phyloP scores from a whole-genome alignment of 2,797 vertebrate species.

The Dallia pectoralis region DNA sequence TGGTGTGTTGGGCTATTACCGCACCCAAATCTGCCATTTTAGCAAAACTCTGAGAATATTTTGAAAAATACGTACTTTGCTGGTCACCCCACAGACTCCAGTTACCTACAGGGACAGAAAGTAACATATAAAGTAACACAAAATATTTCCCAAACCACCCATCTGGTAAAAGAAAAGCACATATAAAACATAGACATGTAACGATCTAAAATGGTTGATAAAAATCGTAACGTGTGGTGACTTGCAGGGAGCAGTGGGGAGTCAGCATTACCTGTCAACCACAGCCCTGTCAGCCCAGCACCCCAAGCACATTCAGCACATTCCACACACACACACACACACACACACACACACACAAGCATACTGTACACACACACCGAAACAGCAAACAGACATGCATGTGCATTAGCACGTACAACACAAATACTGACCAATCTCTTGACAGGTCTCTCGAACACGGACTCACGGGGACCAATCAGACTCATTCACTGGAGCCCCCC shows the following conservation, averaged over 20 bases:
- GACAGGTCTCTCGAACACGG: neutral
- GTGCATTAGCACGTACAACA: constrained; percentile 6
- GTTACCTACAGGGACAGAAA: constrained; percentile 82
- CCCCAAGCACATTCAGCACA: constrained; percentile 22
- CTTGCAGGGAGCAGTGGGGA: neutral
- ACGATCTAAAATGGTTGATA: too few relatives aligned
- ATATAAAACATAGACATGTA: too few relatives aligned
- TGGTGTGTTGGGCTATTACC: too few relatives aligned
- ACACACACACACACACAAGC: constrained; percentile 7
- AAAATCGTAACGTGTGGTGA: neutral
- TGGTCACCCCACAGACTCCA: constrained; percentile 99
- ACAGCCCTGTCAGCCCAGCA: constrained; percentile 24
- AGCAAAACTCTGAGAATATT: constrained; percentile 37
- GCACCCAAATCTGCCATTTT: too few relatives aligned
- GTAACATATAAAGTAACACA: constrained; percentile 15
- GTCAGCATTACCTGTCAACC: constrained; percentile 5
- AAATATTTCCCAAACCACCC: neutral
- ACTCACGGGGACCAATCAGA: neutral
- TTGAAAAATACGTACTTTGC: constrained; percentile 87
- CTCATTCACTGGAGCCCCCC: neutral
- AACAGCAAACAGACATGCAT: constrained; percentile 8
- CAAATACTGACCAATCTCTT: neutral
- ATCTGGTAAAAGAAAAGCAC: too few relatives aligned
- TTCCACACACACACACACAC: constrained; percentile 7
- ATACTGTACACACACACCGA: constrained; percentile 23